Conservation (phyloP, 1,140 invertebrate genomes). For the Lethrus apterus region DNA sequence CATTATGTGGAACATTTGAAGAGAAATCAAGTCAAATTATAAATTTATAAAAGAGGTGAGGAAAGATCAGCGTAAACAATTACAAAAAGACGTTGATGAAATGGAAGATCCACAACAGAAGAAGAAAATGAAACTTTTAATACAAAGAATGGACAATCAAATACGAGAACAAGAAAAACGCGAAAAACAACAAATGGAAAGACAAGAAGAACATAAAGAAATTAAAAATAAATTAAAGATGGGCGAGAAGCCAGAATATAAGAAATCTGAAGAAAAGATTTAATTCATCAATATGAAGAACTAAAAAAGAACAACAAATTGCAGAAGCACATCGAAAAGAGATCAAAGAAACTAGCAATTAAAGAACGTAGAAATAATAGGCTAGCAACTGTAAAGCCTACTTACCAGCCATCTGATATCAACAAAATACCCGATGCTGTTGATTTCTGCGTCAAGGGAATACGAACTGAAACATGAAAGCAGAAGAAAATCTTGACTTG, state of each 20-base stretch:
- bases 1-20: constrained; percentile 67
- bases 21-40: constrained; percentile 64
- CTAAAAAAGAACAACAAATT: constrained; percentile 63
- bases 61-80: constrained; percentile 54
- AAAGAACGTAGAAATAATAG: too few relatives aligned
- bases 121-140: constrained; percentile 59
- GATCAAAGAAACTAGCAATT: constrained; percentile 56
- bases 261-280: constrained; percentile 67
- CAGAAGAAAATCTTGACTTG: too few relatives aligned
- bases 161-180: constrained; percentile 37
- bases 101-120: constrained; percentile 54
- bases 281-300: constrained; percentile 66
- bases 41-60: constrained; percentile 64
- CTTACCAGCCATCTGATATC: too few relatives aligned
- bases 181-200: constrained; percentile 57
- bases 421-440: too few relatives aligned
- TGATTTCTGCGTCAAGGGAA: too few relatives aligned
- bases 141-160: constrained; percentile 56
- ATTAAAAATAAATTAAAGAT: constrained; percentile 47
- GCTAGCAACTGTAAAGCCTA: too few relatives aligned
- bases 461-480: too few relatives aligned
- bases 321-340: constrained; percentile 66
- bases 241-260: constrained; percentile 58
- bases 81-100: constrained; percentile 55
- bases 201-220: constrained; percentile 50